Base-by-base conservation (phyloP, 2,797 vertebrate genomes). In the Lithobates pipiens region DNA sequence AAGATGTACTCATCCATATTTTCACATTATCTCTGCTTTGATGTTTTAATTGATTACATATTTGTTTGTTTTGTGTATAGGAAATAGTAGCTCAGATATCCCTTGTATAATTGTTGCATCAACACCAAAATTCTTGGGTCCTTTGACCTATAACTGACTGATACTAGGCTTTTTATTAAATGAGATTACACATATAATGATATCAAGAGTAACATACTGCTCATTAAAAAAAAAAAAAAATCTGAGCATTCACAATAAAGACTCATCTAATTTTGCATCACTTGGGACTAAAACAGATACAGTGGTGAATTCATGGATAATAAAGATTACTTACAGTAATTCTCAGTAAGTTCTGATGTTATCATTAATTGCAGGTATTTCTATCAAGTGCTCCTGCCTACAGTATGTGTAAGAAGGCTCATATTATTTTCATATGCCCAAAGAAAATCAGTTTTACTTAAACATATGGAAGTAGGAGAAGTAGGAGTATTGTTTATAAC, bases 221-320 rank as follows among this genome's bases (percentile, higher is more conserved):
- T 82, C 79, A 77, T 4, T 82, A 78, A 85, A 36, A 70, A 29
- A 68, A 79, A 44, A 46, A 77, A 25, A 77, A 85, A 73, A 69
- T 29, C 44, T 42, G 36, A n/a, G 44, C 71, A 11, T 72, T 76
- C 23, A 76, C 67, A 77, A 82, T 76, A 67, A 77, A 75, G 50
- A 82, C 76, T 78, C 76, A 72, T 79, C 70, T 79, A 39, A 46
- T 46, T 50, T 77, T 54, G 67, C 79, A 82, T 68, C 78, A 70
- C 78, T 72, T 72, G 68, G 79, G 79, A 86, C 34, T 67, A 13
- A 86, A 73, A 77, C 79, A 86, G 80, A 50, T 82, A 79, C 79
- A 36, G 34, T 73, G 50, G 25, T 46, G 79, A 86, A 71, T 29
- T 79, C 50, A 50, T 76, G 79, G 79, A 72, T 86, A 77, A 77